These are phyloP conservation scores for Felis catus DNA, from an alignment of 2,113 vertebrate species.

Conservation along the genomic window DNA sequence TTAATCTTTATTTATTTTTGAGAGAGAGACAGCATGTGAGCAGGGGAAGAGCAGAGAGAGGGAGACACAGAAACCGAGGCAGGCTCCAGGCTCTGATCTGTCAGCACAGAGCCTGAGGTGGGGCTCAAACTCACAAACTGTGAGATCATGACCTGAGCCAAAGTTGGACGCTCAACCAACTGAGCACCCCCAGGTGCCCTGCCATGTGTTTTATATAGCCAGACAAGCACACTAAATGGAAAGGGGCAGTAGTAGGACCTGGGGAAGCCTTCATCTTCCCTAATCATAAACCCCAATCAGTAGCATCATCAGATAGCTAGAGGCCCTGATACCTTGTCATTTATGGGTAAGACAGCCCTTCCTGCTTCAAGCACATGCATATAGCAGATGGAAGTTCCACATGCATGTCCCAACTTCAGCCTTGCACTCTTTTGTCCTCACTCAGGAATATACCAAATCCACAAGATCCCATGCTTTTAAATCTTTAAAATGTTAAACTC, in stretches of 20 bases:
- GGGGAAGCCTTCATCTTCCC: background rate
- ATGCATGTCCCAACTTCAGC: background rate
- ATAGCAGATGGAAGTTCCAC: background rate
- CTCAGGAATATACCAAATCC: background rate
- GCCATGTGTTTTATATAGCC: background rate
- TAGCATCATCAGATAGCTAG: background rate
- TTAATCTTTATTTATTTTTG: too few relatives aligned
- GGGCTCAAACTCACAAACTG: too few relatives aligned
- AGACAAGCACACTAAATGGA: background rate
- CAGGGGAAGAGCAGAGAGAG: too few relatives aligned
- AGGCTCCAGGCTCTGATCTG: too few relatives aligned
- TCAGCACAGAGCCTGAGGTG: too few relatives aligned
- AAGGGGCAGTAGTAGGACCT: background rate
- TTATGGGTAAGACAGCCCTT: background rate
- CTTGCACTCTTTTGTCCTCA: background rate
- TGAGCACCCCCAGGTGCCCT: too few relatives aligned
- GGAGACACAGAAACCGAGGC: too few relatives aligned
- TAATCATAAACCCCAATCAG: background rate
- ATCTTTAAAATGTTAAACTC: slow-evolving; percentile 27
- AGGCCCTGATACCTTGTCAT: background rate
- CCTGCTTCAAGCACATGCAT: background rate
- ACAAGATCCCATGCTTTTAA: background rate
- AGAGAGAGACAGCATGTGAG: too few relatives aligned
- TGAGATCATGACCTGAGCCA: too few relatives aligned
- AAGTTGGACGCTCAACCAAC: too few relatives aligned